Evolutionary conservation across 2,888 invertebrate species (phyloP), one percentile per base, ranked within the genome.

Genomic region (Tyria jacobaeae): DNA sequence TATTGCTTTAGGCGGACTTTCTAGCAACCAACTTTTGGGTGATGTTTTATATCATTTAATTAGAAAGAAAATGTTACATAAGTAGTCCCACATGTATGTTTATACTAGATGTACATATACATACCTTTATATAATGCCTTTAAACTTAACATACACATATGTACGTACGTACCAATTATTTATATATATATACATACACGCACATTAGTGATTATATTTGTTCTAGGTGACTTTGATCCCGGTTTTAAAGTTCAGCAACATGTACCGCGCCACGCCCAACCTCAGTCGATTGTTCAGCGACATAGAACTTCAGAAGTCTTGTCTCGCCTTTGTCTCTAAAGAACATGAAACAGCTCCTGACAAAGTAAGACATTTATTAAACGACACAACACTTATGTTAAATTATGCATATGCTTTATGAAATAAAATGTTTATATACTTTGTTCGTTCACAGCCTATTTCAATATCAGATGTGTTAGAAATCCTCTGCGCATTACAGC

Each of bases 171-270:
- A n/a, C n/a, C n/a, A n/a, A n/a, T n/a, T n/a, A n/a, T n/a, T n/a
- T n/a, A n/a, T n/a, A n/a, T n/a, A n/a, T n/a, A n/a, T n/a, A n/a
- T n/a, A n/a, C n/a, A n/a, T n/a, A n/a, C n/a, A n/a, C n/a, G n/a
- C n/a, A n/a, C n/a, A n/a, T n/a, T n/a, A n/a, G n/a, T n/a, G n/a
- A n/a, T n/a, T n/a, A n/a, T n/a, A n/a, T 39, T 21, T 62, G 59
- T 6, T 69, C 2, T 27, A 96, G 80, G 96, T 97, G 0, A 96
- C 95, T 24, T 88, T 98, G 58, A 95, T 97, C 57, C 97, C 97
- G 12, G 96, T 97, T 69, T 95, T 98, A 66, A 97, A 97, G 89
- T 98, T 98, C 86, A 96, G 96, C 74, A 98, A 98, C 86, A 96
- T 97, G 80, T 98, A 98, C 87, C 96, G 97, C 65, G 96, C 96